phyloP scores from a whole-genome alignment of 2,797 vertebrate species.

The Prunella strophiata region DNA sequence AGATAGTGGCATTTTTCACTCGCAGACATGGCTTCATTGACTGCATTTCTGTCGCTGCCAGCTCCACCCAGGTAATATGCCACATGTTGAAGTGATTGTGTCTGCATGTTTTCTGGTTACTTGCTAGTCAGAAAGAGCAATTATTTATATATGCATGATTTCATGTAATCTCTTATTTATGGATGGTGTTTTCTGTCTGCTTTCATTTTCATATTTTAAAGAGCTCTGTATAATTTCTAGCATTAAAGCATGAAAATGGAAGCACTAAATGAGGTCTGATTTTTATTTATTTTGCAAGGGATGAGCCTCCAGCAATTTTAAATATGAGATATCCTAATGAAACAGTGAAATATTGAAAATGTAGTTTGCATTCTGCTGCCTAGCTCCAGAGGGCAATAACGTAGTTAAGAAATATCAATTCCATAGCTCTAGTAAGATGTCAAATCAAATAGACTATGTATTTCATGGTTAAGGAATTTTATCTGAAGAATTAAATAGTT shows the following conservation, averaged over 20 bases:
- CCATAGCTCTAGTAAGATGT: neutral
- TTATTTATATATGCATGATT: neutral
- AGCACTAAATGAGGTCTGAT: neutral
- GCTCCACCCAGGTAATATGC: constrained; percentile 89
- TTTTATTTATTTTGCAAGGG: constrained; percentile 37
- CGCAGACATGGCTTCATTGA: constrained; percentile 94
- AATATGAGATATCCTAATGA: neutral
- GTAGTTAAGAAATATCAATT: neutral
- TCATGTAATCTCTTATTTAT: neutral
- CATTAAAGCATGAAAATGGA: constrained; percentile 7
- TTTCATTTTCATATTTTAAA: constrained; percentile 8
- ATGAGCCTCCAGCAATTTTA: constrained; percentile 14
- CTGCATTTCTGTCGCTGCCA: constrained; percentile 90
- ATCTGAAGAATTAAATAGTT: neutral
- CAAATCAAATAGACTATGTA: neutral
- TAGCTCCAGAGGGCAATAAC: neutral
- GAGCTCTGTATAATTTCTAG: neutral
- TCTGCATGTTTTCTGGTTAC: constrained; percentile 55
- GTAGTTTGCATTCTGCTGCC: neutral
- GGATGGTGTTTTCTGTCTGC: neutral
- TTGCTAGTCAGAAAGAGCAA: constrained; percentile 24
- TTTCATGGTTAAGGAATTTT: neutral
- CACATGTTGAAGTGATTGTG: constrained; percentile 70
- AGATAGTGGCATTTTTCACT: constrained; percentile 93
- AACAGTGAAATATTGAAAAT: constrained; percentile 32